These are phyloP conservation scores for Dryadula phaetusa DNA, from an alignment of 2,888 invertebrate species.

Conservation along the genomic window DNA sequence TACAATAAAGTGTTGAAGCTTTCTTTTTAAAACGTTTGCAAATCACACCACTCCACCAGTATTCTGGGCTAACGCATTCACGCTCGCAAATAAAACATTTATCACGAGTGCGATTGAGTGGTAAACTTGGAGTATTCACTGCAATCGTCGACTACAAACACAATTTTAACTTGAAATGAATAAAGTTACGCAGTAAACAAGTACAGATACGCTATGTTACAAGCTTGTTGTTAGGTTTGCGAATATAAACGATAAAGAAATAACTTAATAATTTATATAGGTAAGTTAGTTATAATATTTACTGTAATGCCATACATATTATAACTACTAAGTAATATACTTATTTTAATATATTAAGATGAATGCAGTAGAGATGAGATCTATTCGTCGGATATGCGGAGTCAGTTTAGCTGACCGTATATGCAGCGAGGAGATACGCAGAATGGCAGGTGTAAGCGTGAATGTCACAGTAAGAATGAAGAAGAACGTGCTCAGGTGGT, in stretches of 20 bases:
- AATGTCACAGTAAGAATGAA: no score
- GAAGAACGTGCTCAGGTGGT: no score
- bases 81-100: constrained; percentile 30
- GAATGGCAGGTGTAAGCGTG: no score
- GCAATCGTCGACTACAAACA: constrained; percentile 30
- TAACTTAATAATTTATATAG: neutral
- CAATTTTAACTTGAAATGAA: constrained; percentile 31
- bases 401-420: no score
- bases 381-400: no score
- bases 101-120: constrained; percentile 30
- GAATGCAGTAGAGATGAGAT: no score
- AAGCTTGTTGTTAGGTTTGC: constrained; percentile 19
- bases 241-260: constrained; percentile 12
- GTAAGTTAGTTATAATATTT: neutral
- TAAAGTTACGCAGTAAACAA: constrained; percentile 30
- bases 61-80: constrained; percentile 26
- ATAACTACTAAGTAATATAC: no score
- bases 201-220: constrained; percentile 28
- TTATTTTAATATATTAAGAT: no score
- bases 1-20: constrained; percentile 6
- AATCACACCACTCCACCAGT: constrained; percentile 9
- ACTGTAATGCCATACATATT: no score
- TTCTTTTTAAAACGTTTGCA: constrained; percentile 4
- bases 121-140: constrained; percentile 29
- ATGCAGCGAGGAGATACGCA: no score